Evolutionary conservation across 1,140 invertebrate genomes (phyloP), one percentile per base, ranked within the genome.

Genomic region (Gonioctena quinquepunctata): DNA sequence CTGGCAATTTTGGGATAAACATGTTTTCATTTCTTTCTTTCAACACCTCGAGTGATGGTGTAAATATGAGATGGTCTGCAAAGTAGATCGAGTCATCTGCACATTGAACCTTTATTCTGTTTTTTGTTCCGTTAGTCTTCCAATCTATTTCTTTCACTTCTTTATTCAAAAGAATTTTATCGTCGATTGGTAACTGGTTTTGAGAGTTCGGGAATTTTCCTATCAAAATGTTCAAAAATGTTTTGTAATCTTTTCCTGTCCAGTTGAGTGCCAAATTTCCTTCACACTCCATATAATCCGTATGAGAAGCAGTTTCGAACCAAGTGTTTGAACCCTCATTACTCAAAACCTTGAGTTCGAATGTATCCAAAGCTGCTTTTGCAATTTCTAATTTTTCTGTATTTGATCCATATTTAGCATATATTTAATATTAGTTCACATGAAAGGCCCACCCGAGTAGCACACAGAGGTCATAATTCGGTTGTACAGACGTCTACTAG

Each of bases 41-140:
- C 2, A 93, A 77, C 8, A 93, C 90, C 4, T 90, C 91, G 48
- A 93, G 61, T 1, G 91, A 89, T 0, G 89, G 82, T 1, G 91
- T 92, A n/a, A 90, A 86, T 61, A 93, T 89, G 0, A 91, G 88
- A 81, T 90, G 88, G 76, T 90, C 89, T 8, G 89, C 88, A 42
- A 25, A 7, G 18, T 59, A 59, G 3, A 23, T n/a, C 2, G 56
- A 5, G 16, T 26, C 16, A 26, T 59, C 56, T 16, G 22, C 3
- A 25, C 56, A 59, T 85, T 76, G 22, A 69, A 48, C 13, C 13
- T 27, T 54, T 0, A 77, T 70, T 16, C 6, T 7, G 22, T 70
- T 16, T 19, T 22, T 59, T n/a, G 50, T 42, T 28, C n/a, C 22
- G 5, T 71, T 57, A 25, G n/a, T n/a, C n/a, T 75, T 65, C 69